Evolutionary conservation across 2,888 invertebrate genomes (phyloP).

Genomic region (Pelosia muscerda): DNA sequence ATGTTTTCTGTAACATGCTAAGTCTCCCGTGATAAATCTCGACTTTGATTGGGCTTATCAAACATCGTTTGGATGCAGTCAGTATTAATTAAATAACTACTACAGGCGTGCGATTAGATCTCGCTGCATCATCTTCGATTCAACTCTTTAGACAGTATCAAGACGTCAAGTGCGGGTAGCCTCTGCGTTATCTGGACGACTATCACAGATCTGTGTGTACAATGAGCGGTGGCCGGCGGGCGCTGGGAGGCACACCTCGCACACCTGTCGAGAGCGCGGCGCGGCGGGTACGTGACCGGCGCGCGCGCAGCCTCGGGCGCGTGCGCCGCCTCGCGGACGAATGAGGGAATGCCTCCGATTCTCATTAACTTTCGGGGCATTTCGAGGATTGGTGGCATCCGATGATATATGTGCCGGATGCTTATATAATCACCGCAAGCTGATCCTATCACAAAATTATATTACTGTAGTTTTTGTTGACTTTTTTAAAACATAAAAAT

Average conservation of each 20-base stretch:
- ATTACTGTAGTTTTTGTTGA: constrained; percentile 49
- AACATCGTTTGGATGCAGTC: constrained; percentile 44
- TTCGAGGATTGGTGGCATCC: constrained; percentile 74
- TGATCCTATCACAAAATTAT: constrained; percentile 53
- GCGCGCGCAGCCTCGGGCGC: constrained; percentile 61
- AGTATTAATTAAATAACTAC: constrained; percentile 73
- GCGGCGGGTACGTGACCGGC: constrained; percentile 60
- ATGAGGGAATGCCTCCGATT: constrained; percentile 79
- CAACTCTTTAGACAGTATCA: constrained; percentile 64
- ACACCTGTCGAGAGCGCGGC: constrained; percentile 55
- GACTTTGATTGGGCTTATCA: constrained; percentile 39
- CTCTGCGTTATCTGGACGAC: constrained; percentile 58
- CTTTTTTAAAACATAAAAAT: constrained; percentile 50
- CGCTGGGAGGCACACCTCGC: constrained; percentile 53
- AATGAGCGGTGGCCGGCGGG: constrained; percentile 48
- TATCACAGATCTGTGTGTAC: constrained; percentile 61
- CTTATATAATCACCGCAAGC: constrained; percentile 74
- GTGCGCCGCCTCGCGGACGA: constrained; percentile 60
- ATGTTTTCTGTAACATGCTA: constrained; percentile 13
- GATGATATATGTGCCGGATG: constrained; percentile 81
- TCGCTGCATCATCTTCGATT: constrained; percentile 63
- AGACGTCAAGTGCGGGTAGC: constrained; percentile 69
- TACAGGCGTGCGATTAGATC: constrained; percentile 55
- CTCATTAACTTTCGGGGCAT: constrained; percentile 83
- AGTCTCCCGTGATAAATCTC: constrained; percentile 10